phyloP scores from a whole-genome alignment of 2,113 vertebrate species.

The Campylomormyrus numenius region DNA sequence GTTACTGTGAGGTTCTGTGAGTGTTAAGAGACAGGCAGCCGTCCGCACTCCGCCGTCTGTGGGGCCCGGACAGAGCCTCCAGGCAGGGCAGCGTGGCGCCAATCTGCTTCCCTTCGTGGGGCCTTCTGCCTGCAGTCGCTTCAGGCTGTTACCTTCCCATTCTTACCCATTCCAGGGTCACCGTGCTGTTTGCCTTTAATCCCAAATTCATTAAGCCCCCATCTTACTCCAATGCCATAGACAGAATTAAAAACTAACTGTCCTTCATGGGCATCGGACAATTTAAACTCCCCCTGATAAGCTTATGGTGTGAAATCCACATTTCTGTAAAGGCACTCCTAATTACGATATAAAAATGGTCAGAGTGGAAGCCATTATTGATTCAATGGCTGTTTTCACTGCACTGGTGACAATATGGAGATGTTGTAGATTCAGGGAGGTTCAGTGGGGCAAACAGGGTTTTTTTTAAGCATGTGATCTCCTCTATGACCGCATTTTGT shows the following conservation, averaged over 20 bases:
- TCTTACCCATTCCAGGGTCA: neutral
- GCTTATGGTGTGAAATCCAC: neutral
- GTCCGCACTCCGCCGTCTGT: neutral
- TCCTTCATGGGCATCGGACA: neutral
- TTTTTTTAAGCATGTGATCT: neutral
- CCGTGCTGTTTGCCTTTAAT: neutral
- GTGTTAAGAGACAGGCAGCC: neutral
- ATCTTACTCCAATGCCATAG: neutral
- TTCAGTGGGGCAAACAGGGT: neutral
- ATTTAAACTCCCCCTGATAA: neutral
- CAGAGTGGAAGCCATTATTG: neutral
- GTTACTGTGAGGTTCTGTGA: neutral
- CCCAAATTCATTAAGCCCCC: neutral
- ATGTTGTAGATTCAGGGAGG: neutral
- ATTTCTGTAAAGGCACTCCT: neutral
- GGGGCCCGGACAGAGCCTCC: neutral
- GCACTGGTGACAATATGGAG: neutral
- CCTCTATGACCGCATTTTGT: neutral
- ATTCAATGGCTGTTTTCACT: neutral
- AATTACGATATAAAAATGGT: neutral
- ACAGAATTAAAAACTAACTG: neutral
- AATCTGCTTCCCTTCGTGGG: neutral
- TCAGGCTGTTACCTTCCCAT: neutral
- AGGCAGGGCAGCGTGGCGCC: neutral
- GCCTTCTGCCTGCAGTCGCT: neutral